phyloP scores from a whole-genome alignment of 1,140 invertebrate genomes.

The Sminthurides bifidus region DNA sequence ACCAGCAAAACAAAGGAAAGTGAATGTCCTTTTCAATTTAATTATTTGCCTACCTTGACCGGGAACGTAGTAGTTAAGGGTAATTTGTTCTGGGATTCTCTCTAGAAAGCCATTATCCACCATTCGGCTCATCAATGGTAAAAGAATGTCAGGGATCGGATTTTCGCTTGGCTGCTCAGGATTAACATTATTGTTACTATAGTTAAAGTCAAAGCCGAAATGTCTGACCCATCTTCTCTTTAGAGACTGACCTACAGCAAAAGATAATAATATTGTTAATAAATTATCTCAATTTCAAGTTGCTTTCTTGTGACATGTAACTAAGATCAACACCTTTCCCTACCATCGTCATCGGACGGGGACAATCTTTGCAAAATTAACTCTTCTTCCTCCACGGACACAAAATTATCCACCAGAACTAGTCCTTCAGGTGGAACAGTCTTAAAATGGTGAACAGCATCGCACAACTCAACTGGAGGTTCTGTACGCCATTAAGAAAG shows the following conservation, averaged over 20 bases:
- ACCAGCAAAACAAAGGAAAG: constrained; percentile 37
- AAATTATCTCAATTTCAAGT: neutral
- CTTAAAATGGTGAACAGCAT: neutral
- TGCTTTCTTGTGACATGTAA: constrained; percentile 2
- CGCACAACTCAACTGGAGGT: constrained; percentile 14
- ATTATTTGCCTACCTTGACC: constrained; percentile 92
- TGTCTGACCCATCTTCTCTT: constrained; percentile 84
- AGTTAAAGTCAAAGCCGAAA: constrained; percentile 88
- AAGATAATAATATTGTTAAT: neutral
- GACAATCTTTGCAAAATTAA: no score
- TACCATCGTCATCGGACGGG: constrained; percentile 50
- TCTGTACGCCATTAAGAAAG: constrained; percentile 19
- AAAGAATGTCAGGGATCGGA: constrained; percentile 55
- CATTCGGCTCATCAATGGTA: constrained; percentile 52
- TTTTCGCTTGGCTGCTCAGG: constrained; percentile 50
- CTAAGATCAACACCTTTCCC: constrained; percentile 39
- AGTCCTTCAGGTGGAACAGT: constrained; percentile 53
- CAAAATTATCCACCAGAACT: constrained; percentile 57
- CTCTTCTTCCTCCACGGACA: constrained; percentile 57
- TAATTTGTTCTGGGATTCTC: constrained; percentile 70
- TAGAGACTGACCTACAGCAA: constrained; percentile 40
- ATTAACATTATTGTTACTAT: constrained; percentile 79
- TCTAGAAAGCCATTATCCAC: constrained; percentile 41
- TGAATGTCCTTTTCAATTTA: no score
- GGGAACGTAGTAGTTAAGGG: constrained; percentile 78